Conservation (phyloP, 2,797 vertebrate genomes). For the Pipistrellus pipistrellus region DNA sequence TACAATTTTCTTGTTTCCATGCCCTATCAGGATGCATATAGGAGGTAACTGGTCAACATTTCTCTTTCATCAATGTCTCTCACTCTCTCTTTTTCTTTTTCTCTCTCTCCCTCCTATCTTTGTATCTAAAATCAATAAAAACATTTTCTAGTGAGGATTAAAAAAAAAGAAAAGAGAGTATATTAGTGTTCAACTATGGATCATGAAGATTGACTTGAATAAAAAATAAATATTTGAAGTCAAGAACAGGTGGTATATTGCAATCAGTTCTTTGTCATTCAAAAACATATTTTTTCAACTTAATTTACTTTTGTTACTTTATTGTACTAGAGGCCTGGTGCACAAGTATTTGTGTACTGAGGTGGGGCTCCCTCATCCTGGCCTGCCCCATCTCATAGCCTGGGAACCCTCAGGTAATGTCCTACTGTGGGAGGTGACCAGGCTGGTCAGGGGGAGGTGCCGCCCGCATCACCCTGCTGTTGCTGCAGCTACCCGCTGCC, state of each 20-base stretch:
- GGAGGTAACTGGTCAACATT: background rate
- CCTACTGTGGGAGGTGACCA: too few relatives aligned
- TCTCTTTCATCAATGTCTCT: background rate
- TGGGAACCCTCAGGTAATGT: too few relatives aligned
- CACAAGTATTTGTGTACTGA: too few relatives aligned
- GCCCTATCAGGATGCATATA: background rate
- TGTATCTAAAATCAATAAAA: background rate
- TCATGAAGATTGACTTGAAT: background rate
- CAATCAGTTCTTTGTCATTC: background rate
- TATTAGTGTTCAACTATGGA: background rate
- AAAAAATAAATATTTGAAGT: background rate
- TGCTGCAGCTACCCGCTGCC: too few relatives aligned
- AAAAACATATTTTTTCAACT: background rate
- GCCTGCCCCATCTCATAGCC: too few relatives aligned
- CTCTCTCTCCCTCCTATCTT: background rate
- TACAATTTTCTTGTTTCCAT: conserved; percentile 56
- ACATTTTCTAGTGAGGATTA: background rate
- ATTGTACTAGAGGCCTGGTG: background rate
- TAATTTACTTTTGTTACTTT: conserved; percentile 53
- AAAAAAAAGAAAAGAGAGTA: background rate
- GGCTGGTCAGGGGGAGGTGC: too few relatives aligned
- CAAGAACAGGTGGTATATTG: background rate
- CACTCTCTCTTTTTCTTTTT: background rate
- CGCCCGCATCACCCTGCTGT: too few relatives aligned
- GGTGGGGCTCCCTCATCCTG: too few relatives aligned